These are phyloP conservation scores for Smutsia gigantea DNA, from an alignment of 2,797 vertebrate genomes.

Conservation along the genomic window DNA sequence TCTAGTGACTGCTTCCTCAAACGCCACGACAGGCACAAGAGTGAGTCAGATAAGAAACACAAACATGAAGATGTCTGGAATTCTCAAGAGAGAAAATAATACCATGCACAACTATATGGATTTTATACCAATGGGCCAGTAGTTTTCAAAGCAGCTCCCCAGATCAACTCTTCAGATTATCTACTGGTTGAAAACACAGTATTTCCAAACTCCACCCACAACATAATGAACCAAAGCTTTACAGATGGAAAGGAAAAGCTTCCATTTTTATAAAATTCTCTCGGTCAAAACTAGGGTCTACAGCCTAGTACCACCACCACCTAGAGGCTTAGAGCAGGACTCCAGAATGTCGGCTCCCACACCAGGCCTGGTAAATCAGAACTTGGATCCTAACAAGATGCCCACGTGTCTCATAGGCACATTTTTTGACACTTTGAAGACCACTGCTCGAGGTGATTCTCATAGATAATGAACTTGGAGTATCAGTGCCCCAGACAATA, in stretches of 20 bases:
- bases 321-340: neutral
- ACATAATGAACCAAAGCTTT: neutral
- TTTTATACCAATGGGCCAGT: neutral
- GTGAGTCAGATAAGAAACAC: neutral
- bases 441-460: neutral
- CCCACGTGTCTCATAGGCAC: neutral
- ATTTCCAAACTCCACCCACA: neutral
- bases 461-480: neutral
- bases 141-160: neutral
- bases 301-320: neutral
- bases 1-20: conserved; percentile 16
- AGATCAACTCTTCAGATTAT: neutral
- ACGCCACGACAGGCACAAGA: neutral
- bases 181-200: neutral
- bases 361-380: neutral
- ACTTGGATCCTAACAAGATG: neutral
- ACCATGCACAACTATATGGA: neutral
- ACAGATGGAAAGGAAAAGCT: neutral
- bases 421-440: neutral
- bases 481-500: neutral
- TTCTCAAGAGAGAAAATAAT: neutral
- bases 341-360: neutral
- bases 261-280: neutral
- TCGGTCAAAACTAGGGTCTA: neutral
- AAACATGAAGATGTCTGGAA: neutral